Percentiles rank a stretch among this genome's conserved stretches.
Evolutionary conservation across 2,797 vertebrate species (phyloP).

Genomic region (Sebastes melanostomus): DNA sequence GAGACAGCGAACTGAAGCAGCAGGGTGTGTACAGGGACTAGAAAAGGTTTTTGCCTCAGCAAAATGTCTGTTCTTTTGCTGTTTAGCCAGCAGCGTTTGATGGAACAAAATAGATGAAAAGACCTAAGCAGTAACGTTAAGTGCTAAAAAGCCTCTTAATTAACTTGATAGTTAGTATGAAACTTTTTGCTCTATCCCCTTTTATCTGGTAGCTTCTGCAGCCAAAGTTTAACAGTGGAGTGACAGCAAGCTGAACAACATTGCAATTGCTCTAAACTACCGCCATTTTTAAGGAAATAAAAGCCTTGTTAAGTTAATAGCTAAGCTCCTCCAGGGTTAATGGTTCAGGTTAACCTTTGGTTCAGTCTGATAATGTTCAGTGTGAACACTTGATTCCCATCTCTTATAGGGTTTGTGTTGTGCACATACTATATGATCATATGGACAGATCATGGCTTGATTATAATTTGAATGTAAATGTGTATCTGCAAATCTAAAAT

Average conservation of each 20-base stretch:
- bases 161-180: too few species aligned
- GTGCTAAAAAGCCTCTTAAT: too few species aligned
- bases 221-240: not conserved
- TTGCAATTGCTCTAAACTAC: not conserved
- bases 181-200: too few species aligned
- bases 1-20: too few species aligned
- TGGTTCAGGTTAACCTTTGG: not conserved
- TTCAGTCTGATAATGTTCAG: constrained; percentile 15
- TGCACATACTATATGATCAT: not conserved
- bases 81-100: too few species aligned
- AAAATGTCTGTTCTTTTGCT: too few species aligned
- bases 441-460: not conserved
- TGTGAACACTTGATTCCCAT: not conserved
- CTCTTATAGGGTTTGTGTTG: not conserved
- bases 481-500: not conserved
- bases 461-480: not conserved
- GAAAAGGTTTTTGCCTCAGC: accelerated
- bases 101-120: accelerated
- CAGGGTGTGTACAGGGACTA: too few species aligned
- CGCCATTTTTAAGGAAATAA: not conserved
- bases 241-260: not conserved
- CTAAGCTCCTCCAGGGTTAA: not conserved
- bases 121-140: too few species aligned
- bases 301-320: not conserved
- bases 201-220: too few species aligned